Evolutionary conservation across 2,113 vertebrate species (phyloP).

Genomic region (Tachysurus fulvidraco): DNA sequence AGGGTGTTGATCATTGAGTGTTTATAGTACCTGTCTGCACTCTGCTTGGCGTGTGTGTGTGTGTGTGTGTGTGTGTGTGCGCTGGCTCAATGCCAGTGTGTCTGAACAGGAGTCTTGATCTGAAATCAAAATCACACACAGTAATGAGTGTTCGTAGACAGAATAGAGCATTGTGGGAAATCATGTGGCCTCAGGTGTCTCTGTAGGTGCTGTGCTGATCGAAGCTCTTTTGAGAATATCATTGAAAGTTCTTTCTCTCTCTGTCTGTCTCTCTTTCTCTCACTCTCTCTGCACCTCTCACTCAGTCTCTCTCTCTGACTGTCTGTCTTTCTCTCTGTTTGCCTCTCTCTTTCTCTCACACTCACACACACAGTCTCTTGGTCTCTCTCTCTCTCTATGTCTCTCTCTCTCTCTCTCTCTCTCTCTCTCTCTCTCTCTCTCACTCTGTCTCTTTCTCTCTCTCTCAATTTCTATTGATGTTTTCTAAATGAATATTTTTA

Average conservation of each 20-base stretch:
- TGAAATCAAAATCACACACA: constrained; percentile 60
- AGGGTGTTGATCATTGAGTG: constrained; percentile 16
- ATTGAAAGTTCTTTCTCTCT: not conserved
- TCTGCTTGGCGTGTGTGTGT: constrained; percentile 32
- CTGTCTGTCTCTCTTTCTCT: not conserved
- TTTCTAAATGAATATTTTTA: not conserved
- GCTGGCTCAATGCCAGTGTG: constrained; percentile 58
- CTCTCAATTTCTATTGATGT: not conserved
- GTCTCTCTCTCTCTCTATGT: not conserved
- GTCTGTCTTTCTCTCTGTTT: no score
- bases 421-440: no score
- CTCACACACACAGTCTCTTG: no score
- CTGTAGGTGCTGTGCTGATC: constrained; percentile 1
- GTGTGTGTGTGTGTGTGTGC: constrained; percentile 7
- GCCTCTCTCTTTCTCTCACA: no score
- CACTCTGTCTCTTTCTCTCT: no score
- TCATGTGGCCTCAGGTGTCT: constrained; percentile 62
- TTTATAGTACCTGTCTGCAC: constrained; percentile 39
- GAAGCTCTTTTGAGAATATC: not conserved
- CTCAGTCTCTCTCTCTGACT: no score
- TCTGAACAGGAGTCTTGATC: constrained; percentile 60
- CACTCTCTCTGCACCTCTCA: not conserved
- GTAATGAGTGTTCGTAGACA: constrained; percentile 64
- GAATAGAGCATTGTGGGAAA: constrained; percentile 66
- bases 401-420: no score